Evolutionary conservation across 1,140 invertebrate genomes (phyloP).

Genomic region (Dreissena rostriformis): DNA sequence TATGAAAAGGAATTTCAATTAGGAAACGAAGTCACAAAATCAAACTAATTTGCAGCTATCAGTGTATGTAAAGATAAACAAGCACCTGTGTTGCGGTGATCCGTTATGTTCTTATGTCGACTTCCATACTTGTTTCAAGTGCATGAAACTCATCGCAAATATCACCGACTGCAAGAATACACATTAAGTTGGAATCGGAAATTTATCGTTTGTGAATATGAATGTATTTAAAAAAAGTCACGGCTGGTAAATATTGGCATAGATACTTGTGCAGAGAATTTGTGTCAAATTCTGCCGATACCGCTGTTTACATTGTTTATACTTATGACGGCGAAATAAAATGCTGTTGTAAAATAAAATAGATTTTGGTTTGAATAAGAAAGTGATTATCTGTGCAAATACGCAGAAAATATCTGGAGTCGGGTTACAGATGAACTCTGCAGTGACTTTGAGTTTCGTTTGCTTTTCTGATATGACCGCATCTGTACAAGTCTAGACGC

Average conservation of each 20-base stretch:
- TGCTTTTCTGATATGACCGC: too few species aligned
- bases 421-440: too few species aligned
- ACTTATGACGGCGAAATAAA: neutral
- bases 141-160: slow-evolving; percentile 27
- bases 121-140: slow-evolving; percentile 20
- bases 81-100: neutral
- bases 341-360: neutral
- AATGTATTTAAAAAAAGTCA: slow-evolving; percentile 51
- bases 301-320: neutral
- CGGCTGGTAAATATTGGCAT: slow-evolving; percentile 43
- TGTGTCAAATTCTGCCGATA: slow-evolving; percentile 38
- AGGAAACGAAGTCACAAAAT: neutral
- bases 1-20: neutral
- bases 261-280: slow-evolving; percentile 33
- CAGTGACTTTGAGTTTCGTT: too few species aligned
- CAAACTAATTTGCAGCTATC: neutral
- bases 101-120: slow-evolving; percentile 25
- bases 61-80: neutral
- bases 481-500: too few species aligned
- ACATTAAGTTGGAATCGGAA: slow-evolving; percentile 53
- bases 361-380: neutral
- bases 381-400: too few species aligned
- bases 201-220: slow-evolving; percentile 44
- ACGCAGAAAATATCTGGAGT: too few species aligned
- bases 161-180: slow-evolving; percentile 13